Percentiles rank a stretch among this genome's conserved stretches.
Evolutionary conservation across 2,888 invertebrate species (phyloP).

Genomic region (Erebia ligea): DNA sequence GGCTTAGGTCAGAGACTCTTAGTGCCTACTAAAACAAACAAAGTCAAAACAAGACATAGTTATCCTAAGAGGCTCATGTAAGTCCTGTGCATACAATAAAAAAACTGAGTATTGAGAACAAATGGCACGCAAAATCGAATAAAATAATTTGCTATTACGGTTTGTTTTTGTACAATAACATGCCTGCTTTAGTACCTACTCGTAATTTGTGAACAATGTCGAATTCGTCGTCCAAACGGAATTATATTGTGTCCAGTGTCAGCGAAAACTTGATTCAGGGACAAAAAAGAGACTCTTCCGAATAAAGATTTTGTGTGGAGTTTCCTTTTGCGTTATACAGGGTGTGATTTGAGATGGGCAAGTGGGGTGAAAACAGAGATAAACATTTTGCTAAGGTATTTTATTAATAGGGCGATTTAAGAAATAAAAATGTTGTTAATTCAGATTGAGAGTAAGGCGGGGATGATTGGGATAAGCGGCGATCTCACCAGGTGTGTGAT

Average conservation of each 20-base stretch:
- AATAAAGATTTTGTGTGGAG: conserved; percentile 13
- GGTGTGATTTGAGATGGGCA: conserved; percentile 8
- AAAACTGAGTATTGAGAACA: too few species aligned
- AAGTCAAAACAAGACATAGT: too few species aligned
- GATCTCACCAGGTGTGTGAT: too few species aligned
- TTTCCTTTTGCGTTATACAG: conserved; percentile 4
- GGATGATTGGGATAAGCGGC: too few species aligned
- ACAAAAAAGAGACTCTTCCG: conserved; percentile 6
- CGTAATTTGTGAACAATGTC: conserved; percentile 7
- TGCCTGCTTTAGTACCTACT: neutral
- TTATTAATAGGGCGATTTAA: too few species aligned
- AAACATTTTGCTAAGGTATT: neutral
- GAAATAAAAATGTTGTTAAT: too few species aligned
- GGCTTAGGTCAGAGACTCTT: too few species aligned
- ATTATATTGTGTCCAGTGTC: conserved; percentile 17
- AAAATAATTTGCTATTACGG: neutral
- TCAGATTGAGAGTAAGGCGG: too few species aligned
- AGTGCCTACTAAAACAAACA: too few species aligned
- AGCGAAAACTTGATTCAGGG: conserved; percentile 18
- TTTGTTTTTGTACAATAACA: neutral
- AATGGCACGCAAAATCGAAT: neutral
- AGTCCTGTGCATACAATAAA: too few species aligned
- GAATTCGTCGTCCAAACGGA: neutral
- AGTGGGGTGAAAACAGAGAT: neutral
- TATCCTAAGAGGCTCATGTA: too few species aligned